Percentiles rank a stretch among this genome's conserved stretches.
Evolutionary conservation across 2,797 vertebrate species (phyloP).

Genomic region (Sebastiscus tertius): DNA sequence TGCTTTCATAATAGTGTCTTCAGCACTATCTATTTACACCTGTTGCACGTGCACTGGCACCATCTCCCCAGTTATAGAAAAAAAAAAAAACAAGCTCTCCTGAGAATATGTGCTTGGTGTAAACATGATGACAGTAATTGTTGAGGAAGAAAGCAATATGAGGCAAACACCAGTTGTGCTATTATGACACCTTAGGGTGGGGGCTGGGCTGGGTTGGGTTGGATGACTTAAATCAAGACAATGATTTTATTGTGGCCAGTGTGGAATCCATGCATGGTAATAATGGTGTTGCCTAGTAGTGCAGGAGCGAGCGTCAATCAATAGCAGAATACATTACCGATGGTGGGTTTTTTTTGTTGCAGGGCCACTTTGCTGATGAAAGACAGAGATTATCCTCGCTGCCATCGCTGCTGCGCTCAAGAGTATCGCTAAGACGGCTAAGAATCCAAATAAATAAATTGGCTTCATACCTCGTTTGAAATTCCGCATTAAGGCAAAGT

Average conservation of each 20-base stretch:
- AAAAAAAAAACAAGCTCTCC: not conserved
- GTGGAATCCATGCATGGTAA: constrained; percentile 82
- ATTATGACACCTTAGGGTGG: constrained; percentile 63
- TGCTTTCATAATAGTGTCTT: not conserved
- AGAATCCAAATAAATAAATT: constrained; percentile 87
- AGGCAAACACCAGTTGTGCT: constrained; percentile 68
- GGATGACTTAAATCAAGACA: constrained; percentile 80
- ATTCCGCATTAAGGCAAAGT: constrained; percentile 85
- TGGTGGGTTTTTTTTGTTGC: constrained; percentile 78
- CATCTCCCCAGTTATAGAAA: not conserved
- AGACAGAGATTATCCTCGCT: constrained; percentile 82
- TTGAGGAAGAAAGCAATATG: constrained; percentile 67
- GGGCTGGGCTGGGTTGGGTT: not conserved
- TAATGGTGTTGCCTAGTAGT: constrained; percentile 82
- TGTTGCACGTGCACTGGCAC: constrained; percentile 44
- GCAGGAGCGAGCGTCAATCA: constrained; percentile 82
- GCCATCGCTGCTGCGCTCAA: constrained; percentile 74
- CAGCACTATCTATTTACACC: constrained; percentile 31
- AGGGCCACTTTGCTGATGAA: constrained; percentile 85
- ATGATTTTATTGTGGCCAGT: constrained; percentile 84
- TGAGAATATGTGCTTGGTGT: constrained; percentile 33
- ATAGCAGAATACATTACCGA: constrained; percentile 82
- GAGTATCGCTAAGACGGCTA: constrained; percentile 76
- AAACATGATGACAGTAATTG: constrained; percentile 65
- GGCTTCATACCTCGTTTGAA: constrained; percentile 79